Percentiles rank a stretch among this genome's conserved stretches.
These are phyloP conservation scores for Pogonus chalceus DNA, from an alignment of 1,140 invertebrate genomes.

Conservation along the genomic window DNA sequence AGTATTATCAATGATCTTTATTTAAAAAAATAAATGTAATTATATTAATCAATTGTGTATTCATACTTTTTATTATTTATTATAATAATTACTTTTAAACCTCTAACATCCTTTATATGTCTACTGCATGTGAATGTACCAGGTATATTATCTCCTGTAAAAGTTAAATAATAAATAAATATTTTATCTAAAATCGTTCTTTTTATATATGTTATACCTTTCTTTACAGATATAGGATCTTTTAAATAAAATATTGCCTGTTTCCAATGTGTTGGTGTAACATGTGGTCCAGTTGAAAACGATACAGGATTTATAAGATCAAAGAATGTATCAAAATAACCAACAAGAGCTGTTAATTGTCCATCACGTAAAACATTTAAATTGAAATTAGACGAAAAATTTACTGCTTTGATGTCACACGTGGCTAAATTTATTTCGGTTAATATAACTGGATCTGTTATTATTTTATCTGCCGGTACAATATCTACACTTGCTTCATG, in stretches of 20 bases:
- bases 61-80: constrained; percentile 27
- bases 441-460: constrained; percentile 60
- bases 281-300: constrained; percentile 65
- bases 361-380: constrained; percentile 61
- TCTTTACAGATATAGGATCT: constrained; percentile 55
- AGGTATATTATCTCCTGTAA: constrained; percentile 24
- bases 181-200: too few species aligned
- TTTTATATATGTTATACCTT: constrained; percentile 46
- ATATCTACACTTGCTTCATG: constrained; percentile 82
- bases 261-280: constrained; percentile 89
- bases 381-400: constrained; percentile 70
- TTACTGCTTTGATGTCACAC: constrained; percentile 68
- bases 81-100: constrained; percentile 26
- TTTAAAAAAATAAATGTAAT: constrained; percentile 13
- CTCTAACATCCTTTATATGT: constrained; percentile 29
- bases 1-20: constrained; percentile 8
- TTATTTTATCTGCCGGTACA: constrained; percentile 62
- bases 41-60: constrained; percentile 28
- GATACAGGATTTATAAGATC: constrained; percentile 55
- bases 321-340: constrained; percentile 89
- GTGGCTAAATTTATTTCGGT: constrained; percentile 70
- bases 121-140: constrained; percentile 26
- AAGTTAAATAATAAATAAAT: not conserved
- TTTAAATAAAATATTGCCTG: constrained; percentile 86
- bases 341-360: constrained; percentile 75